Conservation (phyloP, 2,888 invertebrate species). For the Fragum sueziense region DNA sequence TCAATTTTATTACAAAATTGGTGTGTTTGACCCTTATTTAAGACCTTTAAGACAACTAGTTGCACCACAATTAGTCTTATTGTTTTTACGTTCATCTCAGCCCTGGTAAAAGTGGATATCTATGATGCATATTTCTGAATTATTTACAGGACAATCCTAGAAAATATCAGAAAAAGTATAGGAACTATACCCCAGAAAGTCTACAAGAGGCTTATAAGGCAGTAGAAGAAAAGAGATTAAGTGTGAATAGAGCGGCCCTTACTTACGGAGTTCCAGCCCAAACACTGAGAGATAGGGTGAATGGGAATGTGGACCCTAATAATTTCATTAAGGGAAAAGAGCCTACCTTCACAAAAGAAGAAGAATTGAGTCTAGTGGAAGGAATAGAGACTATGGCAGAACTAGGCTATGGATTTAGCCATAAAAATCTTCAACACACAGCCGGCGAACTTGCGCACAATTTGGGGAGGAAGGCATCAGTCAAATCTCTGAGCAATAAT, state of each 20-base stretch:
- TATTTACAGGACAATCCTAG: too few relatives aligned
- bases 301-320: neutral
- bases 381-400: neutral
- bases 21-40: too few relatives aligned
- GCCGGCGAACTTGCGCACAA: neutral
- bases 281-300: neutral
- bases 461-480: too few relatives aligned
- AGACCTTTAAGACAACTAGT: too few relatives aligned
- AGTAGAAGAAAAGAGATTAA: neutral
- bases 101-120: too few relatives aligned
- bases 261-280: neutral
- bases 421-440: neutral
- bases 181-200: too few relatives aligned
- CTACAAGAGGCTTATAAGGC: neutral
- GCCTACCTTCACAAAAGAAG: neutral
- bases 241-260: too few relatives aligned
- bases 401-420: neutral
- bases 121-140: too few relatives aligned
- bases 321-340: neutral
- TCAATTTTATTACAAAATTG: too few relatives aligned
- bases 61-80: too few relatives aligned
- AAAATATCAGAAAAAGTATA: too few relatives aligned
- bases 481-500: neutral
- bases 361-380: neutral
- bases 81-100: too few relatives aligned